Conservation (phyloP, 2,888 invertebrate genomes). For the Hypomecis punctinalis region DNA sequence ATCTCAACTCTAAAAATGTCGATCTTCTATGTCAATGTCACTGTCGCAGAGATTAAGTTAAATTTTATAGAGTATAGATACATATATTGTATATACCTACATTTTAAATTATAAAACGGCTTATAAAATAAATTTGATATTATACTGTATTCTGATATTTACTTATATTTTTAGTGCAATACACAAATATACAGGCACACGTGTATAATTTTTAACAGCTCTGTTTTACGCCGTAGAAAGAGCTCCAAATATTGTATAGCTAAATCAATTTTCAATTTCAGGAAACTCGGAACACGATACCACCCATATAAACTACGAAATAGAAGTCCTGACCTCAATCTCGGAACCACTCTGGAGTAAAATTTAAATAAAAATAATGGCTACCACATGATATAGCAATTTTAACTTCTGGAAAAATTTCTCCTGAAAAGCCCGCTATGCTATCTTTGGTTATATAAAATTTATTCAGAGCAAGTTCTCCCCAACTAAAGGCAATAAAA, state of each 20-base stretch:
- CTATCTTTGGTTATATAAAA: conserved; percentile 45
- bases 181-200: no score
- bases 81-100: no score
- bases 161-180: no score
- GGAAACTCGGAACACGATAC: conserved; percentile 4
- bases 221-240: no score
- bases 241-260: background rate
- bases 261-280: conserved; percentile 16
- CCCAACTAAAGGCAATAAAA: conserved; percentile 44
- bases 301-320: conserved; percentile 21
- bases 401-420: conserved; percentile 31
- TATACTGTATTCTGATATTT: no score
- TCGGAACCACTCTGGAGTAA: conserved; percentile 30
- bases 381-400: conserved; percentile 41
- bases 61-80: no score
- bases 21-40: no score
- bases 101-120: no score
- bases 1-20: no score
- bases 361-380: conserved; percentile 42
- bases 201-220: no score
- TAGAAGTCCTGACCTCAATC: conserved; percentile 32
- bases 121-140: no score
- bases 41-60: no score
- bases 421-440: conserved; percentile 26
- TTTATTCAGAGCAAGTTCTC: conserved; percentile 44